Evolutionary conservation across 2,888 invertebrate genomes (phyloP).

Genomic region (Syrista parreyssii): DNA sequence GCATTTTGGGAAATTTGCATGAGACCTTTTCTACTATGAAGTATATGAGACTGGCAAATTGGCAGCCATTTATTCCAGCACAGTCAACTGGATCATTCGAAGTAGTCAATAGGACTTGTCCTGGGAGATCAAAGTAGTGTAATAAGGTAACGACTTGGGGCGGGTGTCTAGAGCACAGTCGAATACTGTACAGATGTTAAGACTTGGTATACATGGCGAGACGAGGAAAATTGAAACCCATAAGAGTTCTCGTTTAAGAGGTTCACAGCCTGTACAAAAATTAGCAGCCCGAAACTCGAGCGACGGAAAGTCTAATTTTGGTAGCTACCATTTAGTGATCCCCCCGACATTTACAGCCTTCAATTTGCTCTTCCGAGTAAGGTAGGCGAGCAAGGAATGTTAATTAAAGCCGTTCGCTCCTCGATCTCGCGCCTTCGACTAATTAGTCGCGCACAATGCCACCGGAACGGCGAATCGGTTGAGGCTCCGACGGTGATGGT

Average conservation of each 20-base stretch:
- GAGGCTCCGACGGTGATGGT: constrained; percentile 8
- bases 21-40: neutral
- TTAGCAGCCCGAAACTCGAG: constrained; percentile 25
- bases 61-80: neutral
- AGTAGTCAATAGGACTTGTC: neutral
- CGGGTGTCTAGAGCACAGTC: neutral
- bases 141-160: neutral
- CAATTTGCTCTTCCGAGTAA: constrained; percentile 54
- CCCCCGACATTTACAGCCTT: constrained; percentile 61
- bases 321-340: constrained; percentile 37
- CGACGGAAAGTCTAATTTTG: constrained; percentile 46
- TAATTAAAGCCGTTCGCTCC: constrained; percentile 65
- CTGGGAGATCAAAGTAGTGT: neutral
- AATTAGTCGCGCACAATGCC: constrained; percentile 64
- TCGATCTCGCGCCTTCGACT: constrained; percentile 64
- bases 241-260: constrained; percentile 14
- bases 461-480: constrained; percentile 20
- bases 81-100: neutral
- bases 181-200: neutral
- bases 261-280: constrained; percentile 23
- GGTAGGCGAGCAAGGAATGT: constrained; percentile 61
- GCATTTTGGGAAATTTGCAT: neutral
- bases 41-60: neutral
- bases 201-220: neutral
- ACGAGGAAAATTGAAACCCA: constrained; percentile 27